Evolutionary conservation across 2,797 vertebrate genomes (phyloP).

Genomic region (Peromyscus eremicus): DNA sequence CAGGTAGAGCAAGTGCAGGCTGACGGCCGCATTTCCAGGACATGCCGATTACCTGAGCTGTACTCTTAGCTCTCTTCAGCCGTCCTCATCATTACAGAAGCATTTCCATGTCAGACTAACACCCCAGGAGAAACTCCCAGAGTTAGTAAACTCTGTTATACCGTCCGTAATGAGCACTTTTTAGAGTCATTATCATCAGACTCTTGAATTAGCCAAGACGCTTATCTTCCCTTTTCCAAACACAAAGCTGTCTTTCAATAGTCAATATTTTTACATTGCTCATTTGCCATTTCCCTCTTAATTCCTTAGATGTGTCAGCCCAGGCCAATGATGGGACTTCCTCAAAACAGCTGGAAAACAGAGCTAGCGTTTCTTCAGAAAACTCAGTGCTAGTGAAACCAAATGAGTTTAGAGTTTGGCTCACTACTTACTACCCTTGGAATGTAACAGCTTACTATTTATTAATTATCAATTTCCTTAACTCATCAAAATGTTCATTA

Average conservation of each 20-base stretch:
- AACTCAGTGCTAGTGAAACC: background rate
- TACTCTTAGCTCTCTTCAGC: background rate
- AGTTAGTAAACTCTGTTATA: background rate
- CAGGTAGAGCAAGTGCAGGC: background rate
- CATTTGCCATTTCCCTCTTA: background rate
- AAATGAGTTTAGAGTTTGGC: background rate
- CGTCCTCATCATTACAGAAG: background rate
- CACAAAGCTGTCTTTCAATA: background rate
- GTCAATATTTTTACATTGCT: background rate
- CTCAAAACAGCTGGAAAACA: conserved; percentile 2
- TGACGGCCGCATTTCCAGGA: background rate
- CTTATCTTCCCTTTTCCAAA: background rate
- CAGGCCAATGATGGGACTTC: background rate
- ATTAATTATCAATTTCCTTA: background rate
- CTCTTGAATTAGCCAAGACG: conserved; percentile 6
- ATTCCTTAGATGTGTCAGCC: background rate
- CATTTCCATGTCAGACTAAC: background rate
- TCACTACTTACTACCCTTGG: background rate
- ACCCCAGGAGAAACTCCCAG: background rate
- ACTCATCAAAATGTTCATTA: background rate
- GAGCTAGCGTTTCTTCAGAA: background rate
- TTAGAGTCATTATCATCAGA: background rate
- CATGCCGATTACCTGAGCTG: background rate
- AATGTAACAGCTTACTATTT: background rate
- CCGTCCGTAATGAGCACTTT: background rate